phyloP scores from a whole-genome alignment of 2,888 invertebrate species.

The Electrophaes corylata region DNA sequence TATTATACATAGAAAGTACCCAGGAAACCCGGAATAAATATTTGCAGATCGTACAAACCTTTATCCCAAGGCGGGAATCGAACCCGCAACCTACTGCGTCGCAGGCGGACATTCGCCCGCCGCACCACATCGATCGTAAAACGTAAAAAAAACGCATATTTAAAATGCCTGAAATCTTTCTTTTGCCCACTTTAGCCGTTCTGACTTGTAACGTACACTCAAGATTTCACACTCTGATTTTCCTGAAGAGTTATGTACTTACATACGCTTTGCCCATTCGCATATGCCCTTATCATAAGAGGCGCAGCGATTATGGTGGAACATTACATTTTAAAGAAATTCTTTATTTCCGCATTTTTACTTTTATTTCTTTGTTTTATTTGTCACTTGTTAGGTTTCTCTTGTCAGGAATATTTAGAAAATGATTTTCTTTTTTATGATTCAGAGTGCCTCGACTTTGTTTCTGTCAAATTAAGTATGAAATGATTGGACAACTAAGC shows the following conservation, averaged over 20 bases:
- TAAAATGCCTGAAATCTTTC: neutral
- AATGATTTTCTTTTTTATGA: too few species aligned
- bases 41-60: too few species aligned
- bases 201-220: constrained; percentile 27
- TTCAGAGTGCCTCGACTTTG: neutral
- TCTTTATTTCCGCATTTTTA: neutral
- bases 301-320: neutral
- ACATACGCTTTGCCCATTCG: constrained; percentile 7
- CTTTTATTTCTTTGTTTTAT: neutral
- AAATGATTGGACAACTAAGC: neutral
- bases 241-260: constrained; percentile 7
- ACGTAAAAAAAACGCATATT: neutral
- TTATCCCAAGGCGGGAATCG: too few species aligned
- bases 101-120: too few species aligned
- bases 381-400: too few species aligned
- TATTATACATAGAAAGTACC: too few species aligned
- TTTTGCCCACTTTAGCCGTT: constrained; percentile 14
- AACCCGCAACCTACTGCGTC: too few species aligned
- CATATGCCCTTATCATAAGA: constrained; percentile 3
- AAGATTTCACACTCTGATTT: constrained; percentile 28
- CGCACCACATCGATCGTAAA: too few species aligned
- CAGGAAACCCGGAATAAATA: too few species aligned
- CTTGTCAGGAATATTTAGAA: too few species aligned
- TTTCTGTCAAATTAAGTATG: neutral
- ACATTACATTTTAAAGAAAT: neutral